Evolutionary conservation across 2,113 vertebrate genomes (phyloP).

Genomic region (Aphelocoma coerulescens): DNA sequence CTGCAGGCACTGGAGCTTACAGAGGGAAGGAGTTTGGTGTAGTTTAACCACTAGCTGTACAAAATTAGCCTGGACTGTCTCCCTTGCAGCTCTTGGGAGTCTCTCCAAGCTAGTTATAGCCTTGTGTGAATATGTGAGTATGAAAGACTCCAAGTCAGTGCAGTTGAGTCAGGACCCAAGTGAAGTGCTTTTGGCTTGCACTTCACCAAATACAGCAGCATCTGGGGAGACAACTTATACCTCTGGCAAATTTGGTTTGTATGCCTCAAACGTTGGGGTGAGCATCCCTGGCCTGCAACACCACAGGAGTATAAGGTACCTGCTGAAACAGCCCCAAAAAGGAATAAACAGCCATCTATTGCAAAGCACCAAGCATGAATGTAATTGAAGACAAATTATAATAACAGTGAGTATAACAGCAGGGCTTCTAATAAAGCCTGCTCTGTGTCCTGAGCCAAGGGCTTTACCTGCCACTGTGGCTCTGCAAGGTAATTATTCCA

Average conservation of each 20-base stretch:
- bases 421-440: constrained; percentile 5
- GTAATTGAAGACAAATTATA: not conserved
- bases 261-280: not conserved
- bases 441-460: not conserved
- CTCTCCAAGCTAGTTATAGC: not conserved
- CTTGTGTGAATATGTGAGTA: not conserved
- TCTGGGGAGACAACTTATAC: not conserved
- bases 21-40: not conserved
- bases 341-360: not conserved
- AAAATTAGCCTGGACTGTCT: not conserved
- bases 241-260: not conserved
- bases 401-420: not conserved
- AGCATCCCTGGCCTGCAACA: not conserved
- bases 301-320: not conserved
- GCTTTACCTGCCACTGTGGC: constrained; percentile 44
- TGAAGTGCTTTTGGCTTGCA: not conserved
- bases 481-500: constrained; percentile 39
- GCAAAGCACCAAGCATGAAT: not conserved
- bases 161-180: not conserved
- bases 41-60: not conserved
- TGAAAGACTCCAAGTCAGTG: not conserved
- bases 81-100: not conserved
- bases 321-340: not conserved
- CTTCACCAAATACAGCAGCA: rapidly evolving
- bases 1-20: not conserved